Conservation (phyloP, 2,113 vertebrate genomes). For the Trochalopteron elliotii region DNA sequence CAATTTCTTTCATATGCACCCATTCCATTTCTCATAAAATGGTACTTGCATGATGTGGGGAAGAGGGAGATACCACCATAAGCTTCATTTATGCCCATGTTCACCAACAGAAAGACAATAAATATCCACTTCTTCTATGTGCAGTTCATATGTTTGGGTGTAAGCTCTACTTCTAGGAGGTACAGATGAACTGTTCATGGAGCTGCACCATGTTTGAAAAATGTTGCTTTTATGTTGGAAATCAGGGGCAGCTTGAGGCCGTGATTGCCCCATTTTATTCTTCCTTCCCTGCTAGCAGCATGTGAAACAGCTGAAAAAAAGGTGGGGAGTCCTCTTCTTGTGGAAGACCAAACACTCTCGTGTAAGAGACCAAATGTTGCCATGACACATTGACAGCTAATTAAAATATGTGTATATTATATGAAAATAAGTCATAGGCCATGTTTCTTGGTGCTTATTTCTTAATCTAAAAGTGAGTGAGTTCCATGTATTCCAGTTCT, state of each 20-base stretch:
- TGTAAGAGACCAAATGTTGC: neutral
- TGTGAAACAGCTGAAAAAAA: neutral
- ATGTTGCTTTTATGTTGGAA: neutral
- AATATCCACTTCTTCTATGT: neutral
- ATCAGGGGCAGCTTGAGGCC: neutral
- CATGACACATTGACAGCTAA: neutral
- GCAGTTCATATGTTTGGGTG: neutral
- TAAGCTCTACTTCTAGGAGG: neutral
- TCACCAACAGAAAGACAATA: neutral
- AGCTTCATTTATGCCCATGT: neutral
- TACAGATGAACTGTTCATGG: neutral
- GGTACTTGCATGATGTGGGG: neutral
- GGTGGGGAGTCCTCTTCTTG: neutral
- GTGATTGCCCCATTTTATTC: neutral
- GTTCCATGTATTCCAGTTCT: neutral
- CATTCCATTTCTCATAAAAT: neutral
- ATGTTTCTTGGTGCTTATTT: neutral
- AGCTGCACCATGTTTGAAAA: neutral
- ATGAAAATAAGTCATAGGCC: neutral
- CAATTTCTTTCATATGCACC: neutral
- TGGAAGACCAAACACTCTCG: neutral
- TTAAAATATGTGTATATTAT: neutral
- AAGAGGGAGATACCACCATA: neutral
- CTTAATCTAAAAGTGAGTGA: neutral
- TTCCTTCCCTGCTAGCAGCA: neutral